A percentile compares a stretch with the other conserved stretches of the same genome.
These are phyloP conservation scores for Bibio marci DNA, from an alignment of 2,888 invertebrate genomes.

Conservation along the genomic window DNA sequence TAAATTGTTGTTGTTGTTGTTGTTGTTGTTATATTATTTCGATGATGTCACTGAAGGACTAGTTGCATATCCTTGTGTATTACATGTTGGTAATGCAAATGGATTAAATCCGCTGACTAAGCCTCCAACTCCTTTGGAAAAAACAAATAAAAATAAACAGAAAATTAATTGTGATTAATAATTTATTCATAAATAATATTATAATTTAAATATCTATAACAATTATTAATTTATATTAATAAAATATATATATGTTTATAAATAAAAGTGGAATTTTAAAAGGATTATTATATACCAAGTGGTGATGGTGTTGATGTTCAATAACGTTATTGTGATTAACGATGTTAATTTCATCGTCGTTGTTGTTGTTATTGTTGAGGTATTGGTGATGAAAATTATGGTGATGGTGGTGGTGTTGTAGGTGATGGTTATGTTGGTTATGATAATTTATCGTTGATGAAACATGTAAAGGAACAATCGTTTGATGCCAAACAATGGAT, in stretches of 20 bases:
- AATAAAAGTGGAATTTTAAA: too few species aligned
- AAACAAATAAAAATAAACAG: constrained; percentile 24
- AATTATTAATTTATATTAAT: too few species aligned
- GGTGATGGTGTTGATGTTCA: too few species aligned
- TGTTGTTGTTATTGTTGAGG: too few species aligned
- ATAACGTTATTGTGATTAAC: too few species aligned
- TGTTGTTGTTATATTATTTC: too few species aligned
- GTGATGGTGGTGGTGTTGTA: constrained; percentile 24
- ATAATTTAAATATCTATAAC: background rate
- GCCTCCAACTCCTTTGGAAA: constrained; percentile 50
- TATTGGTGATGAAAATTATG: constrained; percentile 17
- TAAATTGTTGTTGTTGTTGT: too few species aligned
- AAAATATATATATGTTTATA: too few species aligned
- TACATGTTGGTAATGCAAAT: constrained; percentile 79
- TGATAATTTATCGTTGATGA: constrained; percentile 29
- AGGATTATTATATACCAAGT: too few species aligned
- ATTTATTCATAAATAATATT: background rate
- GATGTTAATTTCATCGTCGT: too few species aligned
- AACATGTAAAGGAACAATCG: constrained; percentile 21
- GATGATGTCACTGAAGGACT: constrained; percentile 61
- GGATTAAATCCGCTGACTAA: constrained; percentile 85
- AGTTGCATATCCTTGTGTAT: constrained; percentile 62
- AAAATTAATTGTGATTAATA: too few species aligned
- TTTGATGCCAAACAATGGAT: constrained; percentile 30
- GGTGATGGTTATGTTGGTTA: constrained; percentile 29